Percentiles rank a stretch among this genome's conserved stretches.
phyloP scores from a whole-genome alignment of 2,888 invertebrate genomes.

The Nesidiocoris tenuis region DNA sequence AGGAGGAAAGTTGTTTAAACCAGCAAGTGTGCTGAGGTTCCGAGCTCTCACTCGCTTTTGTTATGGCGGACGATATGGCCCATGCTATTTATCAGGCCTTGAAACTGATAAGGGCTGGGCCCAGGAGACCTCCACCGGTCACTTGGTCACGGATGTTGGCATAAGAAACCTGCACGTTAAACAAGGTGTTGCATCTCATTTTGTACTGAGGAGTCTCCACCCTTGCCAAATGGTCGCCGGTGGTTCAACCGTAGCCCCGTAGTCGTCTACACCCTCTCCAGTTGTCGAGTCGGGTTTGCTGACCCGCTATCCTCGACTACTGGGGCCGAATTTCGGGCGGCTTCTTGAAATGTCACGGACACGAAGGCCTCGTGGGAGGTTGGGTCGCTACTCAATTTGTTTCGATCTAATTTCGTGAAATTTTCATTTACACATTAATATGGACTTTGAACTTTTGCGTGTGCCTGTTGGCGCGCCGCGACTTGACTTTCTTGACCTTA shows the following conservation, averaged over 20 bases:
- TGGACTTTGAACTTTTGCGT: too few relatives aligned
- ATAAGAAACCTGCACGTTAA: not conserved
- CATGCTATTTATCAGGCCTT: too few relatives aligned
- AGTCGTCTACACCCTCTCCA: not conserved
- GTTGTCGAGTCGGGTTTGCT: not conserved
- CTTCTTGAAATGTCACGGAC: not conserved
- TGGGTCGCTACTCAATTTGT: not conserved
- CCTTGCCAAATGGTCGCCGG: not conserved
- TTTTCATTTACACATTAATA: not conserved
- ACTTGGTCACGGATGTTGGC: not conserved
- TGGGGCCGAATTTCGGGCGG: not conserved
- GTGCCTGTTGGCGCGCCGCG: too few relatives aligned
- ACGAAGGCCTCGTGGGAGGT: not conserved
- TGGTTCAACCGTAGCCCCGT: too few relatives aligned
- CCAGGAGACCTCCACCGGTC: not conserved
- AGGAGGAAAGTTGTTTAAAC: too few relatives aligned
- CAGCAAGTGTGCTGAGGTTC: too few relatives aligned
- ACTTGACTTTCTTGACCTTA: too few relatives aligned
- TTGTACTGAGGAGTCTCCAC: not conserved
- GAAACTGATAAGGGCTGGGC: not conserved
- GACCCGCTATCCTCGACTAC: not conserved
- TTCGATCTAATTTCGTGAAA: not conserved
- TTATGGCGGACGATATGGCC: too few relatives aligned
- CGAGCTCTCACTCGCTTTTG: too few relatives aligned
- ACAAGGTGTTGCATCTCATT: not conserved